These are phyloP conservation scores for Acleris emargana DNA, from an alignment of 2,888 invertebrate genomes.

Conservation along the genomic window DNA sequence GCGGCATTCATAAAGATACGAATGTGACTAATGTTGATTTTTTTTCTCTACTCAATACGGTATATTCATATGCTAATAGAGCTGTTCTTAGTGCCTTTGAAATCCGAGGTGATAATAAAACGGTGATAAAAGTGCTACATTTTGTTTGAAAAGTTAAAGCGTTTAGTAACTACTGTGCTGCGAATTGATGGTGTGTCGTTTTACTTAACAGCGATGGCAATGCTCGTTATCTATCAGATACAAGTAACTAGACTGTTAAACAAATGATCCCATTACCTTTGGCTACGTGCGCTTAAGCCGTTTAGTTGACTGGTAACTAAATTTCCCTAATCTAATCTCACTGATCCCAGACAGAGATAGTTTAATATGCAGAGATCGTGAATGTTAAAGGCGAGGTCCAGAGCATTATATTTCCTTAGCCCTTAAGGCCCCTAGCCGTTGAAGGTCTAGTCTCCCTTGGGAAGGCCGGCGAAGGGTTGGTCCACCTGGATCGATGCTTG, in stretches of 20 bases:
- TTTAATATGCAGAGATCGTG: constrained; percentile 34
- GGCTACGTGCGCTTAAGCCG: constrained; percentile 6
- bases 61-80: constrained; percentile 66
- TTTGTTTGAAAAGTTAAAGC: constrained; percentile 22
- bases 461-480: constrained; percentile 22
- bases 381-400: constrained; percentile 23
- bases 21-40: constrained; percentile 60
- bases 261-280: constrained; percentile 28
- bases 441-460: constrained; percentile 25
- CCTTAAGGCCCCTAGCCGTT: constrained; percentile 20
- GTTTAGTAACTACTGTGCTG: constrained; percentile 29
- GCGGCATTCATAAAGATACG: constrained; percentile 56
- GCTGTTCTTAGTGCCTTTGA: constrained; percentile 46
- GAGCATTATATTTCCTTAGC: constrained; percentile 25
- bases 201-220: constrained; percentile 31
- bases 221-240: constrained; percentile 29
- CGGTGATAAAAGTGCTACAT: constrained; percentile 23
- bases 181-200: constrained; percentile 34
- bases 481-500: constrained; percentile 31
- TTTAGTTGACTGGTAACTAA: not conserved
- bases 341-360: constrained; percentile 17
- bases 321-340: constrained; percentile 8
- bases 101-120: constrained; percentile 35
- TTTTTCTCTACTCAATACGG: constrained; percentile 39
- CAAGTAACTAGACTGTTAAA: constrained; percentile 21